Evolutionary conservation across 2,113 vertebrate genomes (phyloP).

Genomic region (Poeciliopsis retropinna): DNA sequence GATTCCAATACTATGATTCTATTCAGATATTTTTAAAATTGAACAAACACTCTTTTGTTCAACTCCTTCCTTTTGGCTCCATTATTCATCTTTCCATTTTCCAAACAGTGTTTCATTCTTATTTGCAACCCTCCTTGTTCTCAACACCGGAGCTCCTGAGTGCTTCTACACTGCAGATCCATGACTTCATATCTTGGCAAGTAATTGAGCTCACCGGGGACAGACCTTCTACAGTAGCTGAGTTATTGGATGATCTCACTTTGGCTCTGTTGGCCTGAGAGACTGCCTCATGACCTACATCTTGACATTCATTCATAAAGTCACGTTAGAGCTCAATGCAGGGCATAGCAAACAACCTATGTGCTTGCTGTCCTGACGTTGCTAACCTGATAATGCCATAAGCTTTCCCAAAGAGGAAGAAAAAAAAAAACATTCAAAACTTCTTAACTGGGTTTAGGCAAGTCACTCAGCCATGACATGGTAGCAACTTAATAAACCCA

Average conservation of each 20-base stretch:
- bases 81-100: constrained; percentile 26
- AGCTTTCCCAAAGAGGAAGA: background rate
- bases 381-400: background rate
- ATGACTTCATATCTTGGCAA: constrained; percentile 70
- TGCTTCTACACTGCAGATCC: constrained; percentile 28
- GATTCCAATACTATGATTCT: background rate
- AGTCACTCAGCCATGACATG: background rate
- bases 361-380: constrained; percentile 12
- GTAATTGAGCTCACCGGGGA: constrained; percentile 34
- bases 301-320: constrained; percentile 69
- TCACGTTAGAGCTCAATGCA: constrained; percentile 26
- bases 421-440: background rate
- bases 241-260: constrained; percentile 70
- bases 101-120: constrained; percentile 13
- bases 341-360: background rate
- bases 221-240: constrained; percentile 65
- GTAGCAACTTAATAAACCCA: background rate
- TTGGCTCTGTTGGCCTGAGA: constrained; percentile 37
- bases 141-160: constrained; percentile 25
- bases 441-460: background rate
- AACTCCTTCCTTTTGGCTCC: background rate
- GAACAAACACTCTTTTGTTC: constrained; percentile 25
- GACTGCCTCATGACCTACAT: constrained; percentile 35
- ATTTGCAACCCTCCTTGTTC: constrained; percentile 16
- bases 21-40: background rate